Evolutionary conservation across 1,140 invertebrate genomes (phyloP).

Genomic region (Harlomillsia oculata): DNA sequence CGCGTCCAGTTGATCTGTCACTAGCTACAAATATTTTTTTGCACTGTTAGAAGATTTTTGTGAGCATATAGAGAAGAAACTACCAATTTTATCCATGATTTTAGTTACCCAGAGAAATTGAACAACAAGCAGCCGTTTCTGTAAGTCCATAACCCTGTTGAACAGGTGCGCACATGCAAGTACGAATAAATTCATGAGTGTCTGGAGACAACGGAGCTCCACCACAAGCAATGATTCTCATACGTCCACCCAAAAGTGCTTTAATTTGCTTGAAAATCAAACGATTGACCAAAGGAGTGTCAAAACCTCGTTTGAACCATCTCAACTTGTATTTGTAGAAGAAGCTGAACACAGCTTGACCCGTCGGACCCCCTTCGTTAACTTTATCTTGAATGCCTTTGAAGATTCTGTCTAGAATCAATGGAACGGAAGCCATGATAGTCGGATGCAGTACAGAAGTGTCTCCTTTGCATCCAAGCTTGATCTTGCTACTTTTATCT

Average conservation of each 20-base stretch:
- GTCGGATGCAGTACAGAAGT: slow-evolving; percentile 74
- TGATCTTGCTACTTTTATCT: slow-evolving; percentile 91
- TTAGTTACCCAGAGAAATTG: slow-evolving; percentile 68
- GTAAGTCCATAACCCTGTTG: slow-evolving; percentile 95
- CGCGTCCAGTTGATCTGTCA: slow-evolving; percentile 68
- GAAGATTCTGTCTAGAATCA: slow-evolving; percentile 89
- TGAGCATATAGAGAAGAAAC: slow-evolving; percentile 6
- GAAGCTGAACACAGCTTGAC: slow-evolving; percentile 75
- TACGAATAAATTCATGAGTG: slow-evolving; percentile 88
- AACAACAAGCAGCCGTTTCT: slow-evolving; percentile 87
- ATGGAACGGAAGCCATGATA: slow-evolving; percentile 88
- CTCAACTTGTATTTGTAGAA: slow-evolving; percentile 82
- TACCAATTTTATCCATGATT: too few relatives aligned
- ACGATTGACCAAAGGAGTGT: slow-evolving; percentile 69
- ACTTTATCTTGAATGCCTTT: slow-evolving; percentile 91
- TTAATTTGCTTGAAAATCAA: slow-evolving; percentile 68
- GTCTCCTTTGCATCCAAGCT: slow-evolving; percentile 66
- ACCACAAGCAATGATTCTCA: slow-evolving; percentile 78
- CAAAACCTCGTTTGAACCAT: slow-evolving; percentile 73
- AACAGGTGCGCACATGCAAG: slow-evolving; percentile 81
- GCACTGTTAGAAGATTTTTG: background rate
- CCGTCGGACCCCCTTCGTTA: slow-evolving; percentile 60
- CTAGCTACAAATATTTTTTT: slow-evolving; percentile 38
- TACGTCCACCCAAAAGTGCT: slow-evolving; percentile 70
- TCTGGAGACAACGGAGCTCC: slow-evolving; percentile 92